Evolutionary conservation across 2,113 vertebrate species (phyloP), one percentile per base, ranked within the genome.

Genomic region (Typhlomys cinereus): DNA sequence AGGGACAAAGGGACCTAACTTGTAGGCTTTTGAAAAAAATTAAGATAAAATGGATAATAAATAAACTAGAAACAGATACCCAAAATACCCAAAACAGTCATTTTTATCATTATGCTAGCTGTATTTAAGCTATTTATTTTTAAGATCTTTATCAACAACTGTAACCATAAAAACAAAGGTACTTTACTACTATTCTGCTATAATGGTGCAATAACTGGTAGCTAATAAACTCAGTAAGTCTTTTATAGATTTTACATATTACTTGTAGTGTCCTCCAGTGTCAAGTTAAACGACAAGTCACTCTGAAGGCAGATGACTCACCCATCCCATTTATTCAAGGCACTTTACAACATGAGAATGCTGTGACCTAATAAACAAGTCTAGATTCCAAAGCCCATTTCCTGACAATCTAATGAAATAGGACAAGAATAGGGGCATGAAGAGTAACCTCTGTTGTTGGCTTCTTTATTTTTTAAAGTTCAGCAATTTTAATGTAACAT

Each of bases 401-500:
- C 87, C 71, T 85, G 48, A 96, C 18, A n/a, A 88, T 85, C 83
- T 27, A 8, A 3, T 94, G 61, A 89, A 82, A 84, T n/a, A 91
- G 67, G 41, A 78, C 59, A 87, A 94, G 91, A 85, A 70, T 82
- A 75, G 82, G 90, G 74, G 0, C 14, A 95, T 66, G 71, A 84
- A 95, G 96, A 91, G 81, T 96, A 88, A 80, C 96, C 92, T 95
- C 84, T 94, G 76, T 66, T 88, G 89, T 70, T 96, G 34, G n/a
- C 11, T 84, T 82, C n/a, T 59, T 52, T 85, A 48, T 79, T 74
- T 95, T 75, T 91, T 85, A 92, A 85, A 80, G 61, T 92, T 94
- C 91, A 96, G 90, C 74, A 94, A 97, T 94, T 97, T 93, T 97
- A 97, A 97, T 90, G 93, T 94, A 97, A 74, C 1, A 96, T 97